A percentile compares a stretch with the other conserved stretches of the same genome.
phyloP scores from a whole-genome alignment of 2,113 vertebrate species.

The Oreochromis aureus region DNA sequence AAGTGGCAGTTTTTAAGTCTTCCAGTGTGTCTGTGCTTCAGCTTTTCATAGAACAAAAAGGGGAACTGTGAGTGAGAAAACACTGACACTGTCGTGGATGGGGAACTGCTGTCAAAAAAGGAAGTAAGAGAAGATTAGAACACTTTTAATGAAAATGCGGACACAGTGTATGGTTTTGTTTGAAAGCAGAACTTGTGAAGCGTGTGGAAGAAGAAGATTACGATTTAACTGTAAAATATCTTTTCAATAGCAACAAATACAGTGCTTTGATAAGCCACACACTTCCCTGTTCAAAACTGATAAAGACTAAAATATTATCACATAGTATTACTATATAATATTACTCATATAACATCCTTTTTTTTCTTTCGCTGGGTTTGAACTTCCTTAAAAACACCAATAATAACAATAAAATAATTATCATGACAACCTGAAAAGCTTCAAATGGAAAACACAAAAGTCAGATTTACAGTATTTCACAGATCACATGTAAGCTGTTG shows the following conservation, averaged over 20 bases:
- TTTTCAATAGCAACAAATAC: background rate
- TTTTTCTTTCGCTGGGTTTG: background rate
- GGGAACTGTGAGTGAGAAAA: background rate
- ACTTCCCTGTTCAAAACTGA: background rate
- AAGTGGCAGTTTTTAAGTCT: background rate
- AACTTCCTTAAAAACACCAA: background rate
- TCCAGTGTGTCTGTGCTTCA: background rate
- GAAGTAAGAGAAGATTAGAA: conserved; percentile 7
- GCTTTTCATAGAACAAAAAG: background rate
- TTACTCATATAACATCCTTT: background rate
- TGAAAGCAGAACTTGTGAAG: conserved; percentile 5
- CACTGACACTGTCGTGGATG: background rate
- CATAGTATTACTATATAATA: background rate
- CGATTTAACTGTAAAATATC: background rate
- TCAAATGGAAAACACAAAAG: background rate
- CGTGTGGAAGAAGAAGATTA: background rate
- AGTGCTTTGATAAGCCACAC: background rate
- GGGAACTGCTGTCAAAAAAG: conserved; percentile 30
- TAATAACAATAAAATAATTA: background rate
- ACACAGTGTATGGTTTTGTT: background rate
- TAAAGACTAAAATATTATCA: background rate
- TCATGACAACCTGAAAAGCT: background rate
- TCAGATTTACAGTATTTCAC: background rate
- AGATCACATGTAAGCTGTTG: background rate
- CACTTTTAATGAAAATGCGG: background rate